Evolutionary conservation across 2,888 invertebrate species (phyloP).

Genomic region (Halictus ligatus): DNA sequence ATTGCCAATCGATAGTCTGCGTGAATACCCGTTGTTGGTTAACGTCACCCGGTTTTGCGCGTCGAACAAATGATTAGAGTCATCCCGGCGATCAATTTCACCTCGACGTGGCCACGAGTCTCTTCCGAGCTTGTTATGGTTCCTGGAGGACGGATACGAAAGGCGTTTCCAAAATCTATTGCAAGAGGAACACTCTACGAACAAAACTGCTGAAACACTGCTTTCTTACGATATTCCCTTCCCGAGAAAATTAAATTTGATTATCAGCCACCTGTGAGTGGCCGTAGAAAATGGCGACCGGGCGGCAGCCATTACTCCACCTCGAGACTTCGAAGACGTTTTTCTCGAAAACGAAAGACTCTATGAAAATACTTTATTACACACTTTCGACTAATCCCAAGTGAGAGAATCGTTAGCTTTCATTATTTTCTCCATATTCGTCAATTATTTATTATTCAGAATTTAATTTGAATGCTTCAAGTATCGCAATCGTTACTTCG

Average conservation of each 20-base stretch:
- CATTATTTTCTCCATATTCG: not conserved
- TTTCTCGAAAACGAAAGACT: not conserved
- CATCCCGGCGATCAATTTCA: not conserved
- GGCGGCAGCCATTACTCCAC: not conserved
- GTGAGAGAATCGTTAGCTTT: not conserved
- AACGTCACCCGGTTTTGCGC: slow-evolving; percentile 54
- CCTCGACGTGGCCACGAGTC: not conserved
- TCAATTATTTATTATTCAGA: not conserved
- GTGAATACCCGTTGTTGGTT: slow-evolving; percentile 1
- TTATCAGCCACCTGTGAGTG: not conserved
- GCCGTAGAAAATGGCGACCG: not conserved
- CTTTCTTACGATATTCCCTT: not conserved
- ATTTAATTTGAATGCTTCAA: not conserved
- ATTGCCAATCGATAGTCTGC: not conserved
- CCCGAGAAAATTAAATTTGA: not conserved
- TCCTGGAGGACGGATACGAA: slow-evolving; percentile 38
- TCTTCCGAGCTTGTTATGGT: not conserved
- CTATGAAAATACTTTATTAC: not conserved
- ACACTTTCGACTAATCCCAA: not conserved
- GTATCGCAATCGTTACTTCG: not conserved
- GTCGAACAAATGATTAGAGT: slow-evolving; percentile 5
- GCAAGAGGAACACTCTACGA: not conserved
- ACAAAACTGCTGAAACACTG: not conserved
- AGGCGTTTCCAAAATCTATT: slow-evolving; percentile 16
- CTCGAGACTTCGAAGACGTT: not conserved